These are phyloP conservation scores for Brachyopa scutellaris DNA, from an alignment of 2,888 invertebrate genomes.

Conservation along the genomic window DNA sequence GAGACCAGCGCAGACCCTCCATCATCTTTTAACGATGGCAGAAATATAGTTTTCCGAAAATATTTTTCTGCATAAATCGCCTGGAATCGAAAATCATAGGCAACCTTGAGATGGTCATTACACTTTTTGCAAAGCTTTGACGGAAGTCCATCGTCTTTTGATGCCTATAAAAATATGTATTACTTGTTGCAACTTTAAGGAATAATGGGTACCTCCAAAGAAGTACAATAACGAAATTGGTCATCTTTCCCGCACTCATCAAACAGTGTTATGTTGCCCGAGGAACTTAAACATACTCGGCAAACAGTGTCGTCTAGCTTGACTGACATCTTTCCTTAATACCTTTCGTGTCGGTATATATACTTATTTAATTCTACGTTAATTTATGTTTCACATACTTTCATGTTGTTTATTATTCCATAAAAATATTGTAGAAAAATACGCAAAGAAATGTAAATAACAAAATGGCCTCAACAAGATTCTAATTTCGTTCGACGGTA, in stretches of 20 bases:
- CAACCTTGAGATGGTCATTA: constrained; percentile 67
- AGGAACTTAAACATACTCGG: constrained; percentile 69
- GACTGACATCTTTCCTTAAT: constrained; percentile 42
- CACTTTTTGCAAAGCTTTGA: constrained; percentile 68
- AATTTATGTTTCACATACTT: constrained; percentile 5
- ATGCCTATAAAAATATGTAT: constrained; percentile 17
- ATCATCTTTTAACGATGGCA: constrained; percentile 53
- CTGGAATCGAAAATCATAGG: constrained; percentile 73
- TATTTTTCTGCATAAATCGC: constrained; percentile 73
- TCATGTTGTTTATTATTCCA: neutral
- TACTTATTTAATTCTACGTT: neutral
- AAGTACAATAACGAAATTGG: constrained; percentile 72
- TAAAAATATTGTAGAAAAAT: constrained; percentile 13
- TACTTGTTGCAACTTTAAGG: neutral
- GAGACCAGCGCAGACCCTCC: neutral
- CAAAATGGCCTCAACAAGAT: constrained; percentile 62
- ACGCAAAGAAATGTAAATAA: constrained; percentile 58
- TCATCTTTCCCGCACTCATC: constrained; percentile 73
- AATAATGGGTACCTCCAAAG: constrained; percentile 39
- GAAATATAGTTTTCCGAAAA: constrained; percentile 67
- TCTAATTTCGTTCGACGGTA: constrained; percentile 12
- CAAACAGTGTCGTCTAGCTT: constrained; percentile 67
- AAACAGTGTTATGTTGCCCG: constrained; percentile 65
- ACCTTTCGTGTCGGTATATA: neutral
- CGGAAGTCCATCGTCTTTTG: constrained; percentile 68